Evolutionary conservation across 2,797 vertebrate genomes (phyloP), one percentile per base, ranked within the genome.

Genomic region (Simalia tracyae): DNA sequence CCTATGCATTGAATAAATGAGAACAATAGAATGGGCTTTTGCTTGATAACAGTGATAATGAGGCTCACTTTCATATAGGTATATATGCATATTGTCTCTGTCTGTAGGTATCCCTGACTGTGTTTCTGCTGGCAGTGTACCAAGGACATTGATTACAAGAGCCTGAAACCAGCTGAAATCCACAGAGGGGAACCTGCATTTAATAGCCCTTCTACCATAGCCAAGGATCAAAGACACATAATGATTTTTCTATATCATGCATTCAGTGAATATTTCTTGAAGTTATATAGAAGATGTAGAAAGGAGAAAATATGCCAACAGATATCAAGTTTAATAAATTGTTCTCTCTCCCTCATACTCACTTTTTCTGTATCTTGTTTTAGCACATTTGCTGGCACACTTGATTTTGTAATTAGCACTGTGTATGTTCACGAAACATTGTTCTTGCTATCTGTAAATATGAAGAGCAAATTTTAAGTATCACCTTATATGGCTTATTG

Each of bases 121-220:
- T 19, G 90, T 24, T 94, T 89, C 64, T 92, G 17, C 57, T 90
- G 68, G 63, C 87, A 92, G 9, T 15, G 15, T 91, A 93, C 36
- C 68, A 64, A 93, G 91, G 10, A n/a, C 19, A 7, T 66, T 93
- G 87, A 87, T 59, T 26, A 84, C 24, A 61, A 89, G 28, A 94
- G 3, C 1, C 42, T 36, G 50, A 91, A 94, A 86, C 17, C 86
- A 95, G 22, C 24, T 46, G 86, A 93, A 92, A 9, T 7, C n/a
- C 17, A 76, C 64, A 88, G 72, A 93, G 22, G 90, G 86, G 36
- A 93, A 92, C 50, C 61, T 1, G 3, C 2, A 5, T 66, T 87
- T 54, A 63, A 14, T 42, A 84, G 89, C 28, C 15, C 26, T 2
- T 8, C 50, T 28, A 1, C 6, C 6, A 0, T 1, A 86, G 1